Evolutionary conservation across 2,888 invertebrate species (phyloP), one percentile per base, ranked within the genome.

Genomic region (Drosophila longiperda): DNA sequence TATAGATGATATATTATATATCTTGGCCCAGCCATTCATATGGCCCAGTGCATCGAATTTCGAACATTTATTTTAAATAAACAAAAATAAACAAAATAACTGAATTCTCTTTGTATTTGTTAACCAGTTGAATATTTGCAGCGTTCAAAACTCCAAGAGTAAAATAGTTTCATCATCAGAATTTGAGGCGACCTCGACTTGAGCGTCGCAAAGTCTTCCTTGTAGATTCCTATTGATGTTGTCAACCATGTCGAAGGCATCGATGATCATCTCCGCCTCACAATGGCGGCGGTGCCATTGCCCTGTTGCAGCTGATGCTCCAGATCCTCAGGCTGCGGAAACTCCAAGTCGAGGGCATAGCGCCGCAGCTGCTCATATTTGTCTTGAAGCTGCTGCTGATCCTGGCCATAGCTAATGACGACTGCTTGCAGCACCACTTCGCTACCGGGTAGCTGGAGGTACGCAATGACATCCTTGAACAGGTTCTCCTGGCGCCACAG

Each of bases 401-500:
- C 59, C 11, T 63, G 66, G 5, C 89, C 70, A 45, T 80, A 89
- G 50, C 78, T 77, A n/a, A 92, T 72, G 36, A 91, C 89, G 0
- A 92, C 73, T 0, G 89, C 80, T 54, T 91, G 92, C 0, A 79
- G 68, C 0, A 91, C 64, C 0, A 65, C 17, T 1, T 81, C 78
- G 12, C 58, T 78, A 12, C 55, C 72, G 0, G 87, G 76, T n/a
- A 53, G 42, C 15, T 83, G 63, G 1, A 92, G 7, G 38, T 91
- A 92, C 5, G 88, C 84, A 23, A 92, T 78, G 15, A 90, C 78
- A 52, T 90, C 85, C n/a, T 75, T 81, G 61, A 78, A 92, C 0
- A 60, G 66, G 32, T 92, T 92, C 50, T 83, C 74, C 23, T 76
- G 62, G 2, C 82, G 81, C 82, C 85, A 91, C 17, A 87, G 67